Evolutionary conservation across 2,888 invertebrate genomes (phyloP).

Genomic region (Belgica antarctica): DNA sequence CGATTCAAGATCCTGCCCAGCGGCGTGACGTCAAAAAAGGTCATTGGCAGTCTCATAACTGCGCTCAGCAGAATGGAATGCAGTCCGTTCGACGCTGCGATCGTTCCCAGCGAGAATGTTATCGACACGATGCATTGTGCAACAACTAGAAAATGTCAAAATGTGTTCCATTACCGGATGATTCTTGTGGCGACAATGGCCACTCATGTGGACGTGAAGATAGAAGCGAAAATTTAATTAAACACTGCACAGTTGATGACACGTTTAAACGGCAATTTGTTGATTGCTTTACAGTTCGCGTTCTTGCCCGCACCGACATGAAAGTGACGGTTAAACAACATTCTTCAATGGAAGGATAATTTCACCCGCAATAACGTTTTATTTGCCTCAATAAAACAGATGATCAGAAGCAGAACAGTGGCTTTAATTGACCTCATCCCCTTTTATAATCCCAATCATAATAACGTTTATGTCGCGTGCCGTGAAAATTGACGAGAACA

Average conservation of each 20-base stretch:
- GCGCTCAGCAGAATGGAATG: slow-evolving; percentile 60
- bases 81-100: slow-evolving; percentile 58
- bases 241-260: background rate
- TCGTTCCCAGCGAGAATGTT: slow-evolving; percentile 33
- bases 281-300: too few species aligned
- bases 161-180: background rate
- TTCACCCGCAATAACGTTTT: too few species aligned
- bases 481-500: too few species aligned
- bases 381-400: too few species aligned
- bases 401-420: too few species aligned
- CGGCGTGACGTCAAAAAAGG: slow-evolving; percentile 71
- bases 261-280: too few species aligned
- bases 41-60: slow-evolving; percentile 63
- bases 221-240: background rate
- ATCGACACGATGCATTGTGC: slow-evolving; percentile 27
- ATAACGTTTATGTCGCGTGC: too few species aligned
- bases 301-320: background rate
- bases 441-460: too few species aligned
- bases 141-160: slow-evolving; percentile 21
- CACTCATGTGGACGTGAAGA: background rate
- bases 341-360: too few species aligned
- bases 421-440: too few species aligned
- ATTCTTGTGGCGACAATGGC: background rate
- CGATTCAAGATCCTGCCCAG: slow-evolving; percentile 61
- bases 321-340: too few species aligned